phyloP scores from a whole-genome alignment of 2,113 vertebrate species.

The Caretta caretta region DNA sequence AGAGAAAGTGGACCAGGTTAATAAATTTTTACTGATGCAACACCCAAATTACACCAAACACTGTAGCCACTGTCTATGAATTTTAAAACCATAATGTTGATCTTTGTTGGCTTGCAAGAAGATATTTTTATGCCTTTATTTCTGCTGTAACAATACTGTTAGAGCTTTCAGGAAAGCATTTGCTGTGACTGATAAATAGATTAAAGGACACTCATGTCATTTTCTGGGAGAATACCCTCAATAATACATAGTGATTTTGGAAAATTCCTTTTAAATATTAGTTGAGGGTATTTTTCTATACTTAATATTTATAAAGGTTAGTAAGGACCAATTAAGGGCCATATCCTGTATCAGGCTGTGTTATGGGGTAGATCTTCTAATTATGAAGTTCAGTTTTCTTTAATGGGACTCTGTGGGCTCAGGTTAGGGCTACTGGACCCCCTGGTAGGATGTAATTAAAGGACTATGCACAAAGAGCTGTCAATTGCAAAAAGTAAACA shows the following conservation, averaged over 20 bases:
- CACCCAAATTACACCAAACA: background rate
- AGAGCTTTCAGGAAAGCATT: background rate
- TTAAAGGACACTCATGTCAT: background rate
- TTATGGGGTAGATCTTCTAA: no score
- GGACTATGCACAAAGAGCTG: no score
- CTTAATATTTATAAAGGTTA: background rate
- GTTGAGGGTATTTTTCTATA: background rate
- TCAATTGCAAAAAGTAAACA: no score
- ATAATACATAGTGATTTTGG: no score
- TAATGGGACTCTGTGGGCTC: no score
- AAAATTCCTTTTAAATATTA: no score
- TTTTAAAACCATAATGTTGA: slow-evolving; percentile 45
- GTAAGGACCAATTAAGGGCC: background rate
- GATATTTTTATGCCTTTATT: background rate
- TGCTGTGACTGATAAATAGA: background rate
- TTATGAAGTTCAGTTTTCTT: no score
- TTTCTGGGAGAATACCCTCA: no score
- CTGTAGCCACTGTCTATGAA: slow-evolving; percentile 46
- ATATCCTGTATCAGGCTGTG: background rate
- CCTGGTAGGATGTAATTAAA: no score
- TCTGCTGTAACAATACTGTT: background rate
- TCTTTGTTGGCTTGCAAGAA: background rate
- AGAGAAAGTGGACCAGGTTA: background rate
- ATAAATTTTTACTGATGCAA: background rate
- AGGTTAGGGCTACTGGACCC: no score